Conservation (phyloP, 1,140 invertebrate species). For the Rhyzopertha dominica region DNA sequence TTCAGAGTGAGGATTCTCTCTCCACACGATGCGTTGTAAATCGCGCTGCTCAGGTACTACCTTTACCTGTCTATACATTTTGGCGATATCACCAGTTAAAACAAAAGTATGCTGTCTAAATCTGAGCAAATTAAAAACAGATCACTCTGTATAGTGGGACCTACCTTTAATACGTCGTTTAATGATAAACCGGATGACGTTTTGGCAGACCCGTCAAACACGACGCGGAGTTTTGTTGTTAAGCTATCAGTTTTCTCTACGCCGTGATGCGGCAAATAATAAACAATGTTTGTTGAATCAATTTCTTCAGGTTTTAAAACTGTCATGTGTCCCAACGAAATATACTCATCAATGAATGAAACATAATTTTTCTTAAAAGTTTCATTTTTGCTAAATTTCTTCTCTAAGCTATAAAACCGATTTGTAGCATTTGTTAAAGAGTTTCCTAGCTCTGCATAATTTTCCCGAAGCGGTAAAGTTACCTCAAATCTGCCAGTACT, state of each 20-base stretch:
- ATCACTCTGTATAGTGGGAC: constrained; percentile 39
- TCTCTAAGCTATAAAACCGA: constrained; percentile 20
- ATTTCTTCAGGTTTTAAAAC: constrained; percentile 9
- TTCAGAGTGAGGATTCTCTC: constrained; percentile 12
- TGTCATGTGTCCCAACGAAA: constrained; percentile 41
- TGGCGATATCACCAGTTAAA: constrained; percentile 18
- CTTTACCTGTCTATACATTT: constrained; percentile 25
- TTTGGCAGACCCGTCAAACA: constrained; percentile 19
- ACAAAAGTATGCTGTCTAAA: constrained; percentile 14
- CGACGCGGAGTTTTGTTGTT: constrained; percentile 20
- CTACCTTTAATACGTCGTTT: constrained; percentile 31
- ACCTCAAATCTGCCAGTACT: constrained; percentile 21
- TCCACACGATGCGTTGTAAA: constrained; percentile 46
- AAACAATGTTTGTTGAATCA: constrained; percentile 9
- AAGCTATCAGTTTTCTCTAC: constrained; percentile 34
- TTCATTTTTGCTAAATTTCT: constrained; percentile 16
- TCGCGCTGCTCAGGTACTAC: constrained; percentile 15
- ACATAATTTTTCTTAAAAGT: constrained; percentile 31
- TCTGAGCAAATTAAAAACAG: constrained; percentile 29
- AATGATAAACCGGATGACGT: constrained; percentile 9
- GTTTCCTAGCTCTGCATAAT: constrained; percentile 19
- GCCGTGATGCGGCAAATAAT: constrained; percentile 46
- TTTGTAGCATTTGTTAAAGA: constrained; percentile 22
- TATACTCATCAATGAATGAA: constrained; percentile 42
- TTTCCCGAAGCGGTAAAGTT: constrained; percentile 15